A percentile compares a stretch with the other conserved stretches of the same genome.
Evolutionary conservation across 2,888 invertebrate species (phyloP).

Genomic region (Argyresthia albistria): DNA sequence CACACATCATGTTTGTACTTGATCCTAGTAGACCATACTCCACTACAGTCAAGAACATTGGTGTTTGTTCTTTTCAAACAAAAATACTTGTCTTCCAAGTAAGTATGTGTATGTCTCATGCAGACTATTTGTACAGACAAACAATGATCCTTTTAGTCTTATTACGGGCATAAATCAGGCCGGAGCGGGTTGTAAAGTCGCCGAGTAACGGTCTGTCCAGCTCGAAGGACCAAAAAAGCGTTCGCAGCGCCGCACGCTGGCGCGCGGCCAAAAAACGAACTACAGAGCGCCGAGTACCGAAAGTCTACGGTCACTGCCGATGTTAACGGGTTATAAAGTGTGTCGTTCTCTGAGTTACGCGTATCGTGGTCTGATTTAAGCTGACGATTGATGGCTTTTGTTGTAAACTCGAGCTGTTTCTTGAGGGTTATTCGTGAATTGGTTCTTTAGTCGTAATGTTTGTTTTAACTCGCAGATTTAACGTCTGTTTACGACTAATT

Average conservation of each 20-base stretch:
- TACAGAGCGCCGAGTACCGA: not conserved
- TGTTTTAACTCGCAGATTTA: no score
- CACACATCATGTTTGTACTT: no score
- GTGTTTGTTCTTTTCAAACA: no score
- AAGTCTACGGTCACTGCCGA: not conserved
- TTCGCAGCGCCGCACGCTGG: slow-evolving; percentile 10
- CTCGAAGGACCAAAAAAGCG: slow-evolving; percentile 14
- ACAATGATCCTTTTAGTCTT: slow-evolving; percentile 8
- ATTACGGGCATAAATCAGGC: slow-evolving; percentile 17
- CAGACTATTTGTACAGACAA: slow-evolving; percentile 1
- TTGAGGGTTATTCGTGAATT: no score
- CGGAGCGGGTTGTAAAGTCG: slow-evolving; percentile 16
- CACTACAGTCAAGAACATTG: no score
- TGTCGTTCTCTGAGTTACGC: not conserved
- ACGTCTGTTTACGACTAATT: no score
- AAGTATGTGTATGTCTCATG: not conserved
- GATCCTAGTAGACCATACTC: no score
- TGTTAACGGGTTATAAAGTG: not conserved
- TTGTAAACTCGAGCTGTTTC: not conserved
- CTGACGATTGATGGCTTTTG: not conserved
- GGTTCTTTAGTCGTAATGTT: no score
- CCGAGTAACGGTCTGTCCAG: slow-evolving; percentile 14
- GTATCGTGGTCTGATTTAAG: not conserved
- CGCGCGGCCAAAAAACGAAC: slow-evolving; percentile 7
- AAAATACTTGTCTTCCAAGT: not conserved